A percentile compares a stretch with the other conserved stretches of the same genome.
These are phyloP conservation scores for Sinocyclocheilus anshuiensis DNA, from an alignment of 2,113 vertebrate genomes.

Conservation along the genomic window DNA sequence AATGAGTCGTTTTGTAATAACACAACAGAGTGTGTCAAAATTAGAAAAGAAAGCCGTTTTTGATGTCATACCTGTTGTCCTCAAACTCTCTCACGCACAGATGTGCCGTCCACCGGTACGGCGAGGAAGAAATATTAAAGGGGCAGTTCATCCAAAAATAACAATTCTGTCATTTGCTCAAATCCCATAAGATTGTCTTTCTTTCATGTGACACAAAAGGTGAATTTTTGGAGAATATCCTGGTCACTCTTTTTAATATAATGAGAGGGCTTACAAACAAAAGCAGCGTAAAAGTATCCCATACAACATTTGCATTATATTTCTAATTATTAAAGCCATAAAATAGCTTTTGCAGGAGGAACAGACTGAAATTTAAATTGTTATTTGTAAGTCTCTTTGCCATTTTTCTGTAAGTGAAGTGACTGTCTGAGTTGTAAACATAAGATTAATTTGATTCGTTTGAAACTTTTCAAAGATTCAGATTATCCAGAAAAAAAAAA, in stretches of 20 bases:
- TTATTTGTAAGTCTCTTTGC: not conserved
- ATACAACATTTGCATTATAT: not conserved
- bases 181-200: not conserved
- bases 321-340: not conserved
- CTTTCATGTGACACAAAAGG: not conserved
- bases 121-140: conserved; percentile 41
- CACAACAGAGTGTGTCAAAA: conserved; percentile 39
- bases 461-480: not conserved
- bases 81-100: conserved; percentile 32
- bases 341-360: not conserved
- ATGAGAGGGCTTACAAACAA: not conserved
- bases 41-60: conserved; percentile 39
- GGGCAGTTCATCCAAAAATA: not conserved
- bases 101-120: conserved; percentile 34
- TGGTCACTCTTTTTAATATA: not conserved
- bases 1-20: conserved; percentile 47
- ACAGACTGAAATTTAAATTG: not conserved
- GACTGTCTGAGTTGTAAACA: not conserved
- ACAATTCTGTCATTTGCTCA: not conserved
- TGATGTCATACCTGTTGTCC: conserved; percentile 45
- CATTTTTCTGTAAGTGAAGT: not conserved
- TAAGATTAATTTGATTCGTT: not conserved
- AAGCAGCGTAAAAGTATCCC: not conserved
- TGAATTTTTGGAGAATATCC: not conserved
- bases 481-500: not conserved